Conservation (phyloP, 2,888 invertebrate species). For the Galeopsomyia nigrocyanea region DNA sequence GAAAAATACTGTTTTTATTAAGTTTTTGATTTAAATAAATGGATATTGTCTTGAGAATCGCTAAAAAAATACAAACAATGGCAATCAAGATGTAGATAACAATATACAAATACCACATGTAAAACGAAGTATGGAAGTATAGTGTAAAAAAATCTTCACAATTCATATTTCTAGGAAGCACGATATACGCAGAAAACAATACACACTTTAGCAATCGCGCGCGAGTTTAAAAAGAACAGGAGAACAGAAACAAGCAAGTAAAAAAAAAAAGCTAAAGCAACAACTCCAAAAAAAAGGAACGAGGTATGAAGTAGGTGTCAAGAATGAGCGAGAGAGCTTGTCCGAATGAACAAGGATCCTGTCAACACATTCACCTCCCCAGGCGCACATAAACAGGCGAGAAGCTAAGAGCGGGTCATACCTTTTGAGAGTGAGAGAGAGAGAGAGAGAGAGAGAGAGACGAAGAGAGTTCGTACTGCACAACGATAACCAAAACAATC, state of each 20-base stretch:
- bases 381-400: conserved; percentile 30
- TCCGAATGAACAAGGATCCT: conserved; percentile 36
- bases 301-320: conserved; percentile 23
- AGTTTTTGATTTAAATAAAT: too few species aligned
- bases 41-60: too few species aligned
- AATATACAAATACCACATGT: too few species aligned
- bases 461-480: background rate
- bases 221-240: background rate
- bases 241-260: background rate
- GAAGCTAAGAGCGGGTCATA: conserved; percentile 24
- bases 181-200: conserved; percentile 34
- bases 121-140: too few species aligned
- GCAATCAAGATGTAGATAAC: too few species aligned
- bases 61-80: too few species aligned
- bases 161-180: conserved; percentile 32
- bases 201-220: too few species aligned
- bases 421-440: too few species aligned
- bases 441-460: too few species aligned
- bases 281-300: conserved; percentile 32
- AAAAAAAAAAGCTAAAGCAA: conserved; percentile 24
- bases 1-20: too few species aligned
- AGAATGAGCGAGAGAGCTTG: background rate
- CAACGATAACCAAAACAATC: conserved; percentile 47
- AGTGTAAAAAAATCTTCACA: background rate
- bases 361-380: conserved; percentile 33